Percentiles rank a stretch among this genome's conserved stretches.
Evolutionary conservation across 2,888 invertebrate species (phyloP).

Genomic region (Bombylius discolor): DNA sequence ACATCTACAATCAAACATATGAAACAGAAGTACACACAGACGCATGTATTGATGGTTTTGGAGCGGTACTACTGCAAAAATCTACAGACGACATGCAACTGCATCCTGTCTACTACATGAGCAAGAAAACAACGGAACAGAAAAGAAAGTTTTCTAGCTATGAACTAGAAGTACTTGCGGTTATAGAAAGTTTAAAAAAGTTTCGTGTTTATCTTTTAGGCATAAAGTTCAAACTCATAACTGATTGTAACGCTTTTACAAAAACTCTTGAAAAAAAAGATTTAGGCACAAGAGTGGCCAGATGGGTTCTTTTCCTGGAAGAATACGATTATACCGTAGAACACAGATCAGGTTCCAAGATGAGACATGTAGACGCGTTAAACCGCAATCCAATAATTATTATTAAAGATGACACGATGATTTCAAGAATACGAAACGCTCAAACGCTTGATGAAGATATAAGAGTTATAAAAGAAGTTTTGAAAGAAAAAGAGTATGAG

Average conservation of each 20-base stretch:
- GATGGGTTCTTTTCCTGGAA: conserved; percentile 12
- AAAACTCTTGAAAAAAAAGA: conserved; percentile 18
- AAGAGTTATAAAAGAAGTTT: not conserved
- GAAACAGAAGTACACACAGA: conserved; percentile 1
- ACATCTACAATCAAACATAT: not conserved
- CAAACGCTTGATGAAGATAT: not conserved
- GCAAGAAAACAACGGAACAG: no score
- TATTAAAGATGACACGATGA: not conserved
- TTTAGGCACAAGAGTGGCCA: conserved; percentile 13
- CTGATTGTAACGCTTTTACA: not conserved
- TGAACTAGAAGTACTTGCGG: no score
- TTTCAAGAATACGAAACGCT: not conserved
- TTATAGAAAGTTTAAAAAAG: no score
- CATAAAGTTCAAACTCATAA: no score
- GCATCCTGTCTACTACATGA: no score
- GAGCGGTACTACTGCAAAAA: not conserved
- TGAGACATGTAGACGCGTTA: conserved; percentile 14
- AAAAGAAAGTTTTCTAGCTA: no score
- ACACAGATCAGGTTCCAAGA: conserved; percentile 13
- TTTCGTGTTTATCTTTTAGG: no score
- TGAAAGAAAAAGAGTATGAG: not conserved
- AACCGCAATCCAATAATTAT: conserved; percentile 10
- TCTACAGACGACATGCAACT: no score
- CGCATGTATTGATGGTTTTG: not conserved
- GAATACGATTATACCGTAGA: conserved; percentile 17